Percentiles rank a stretch among this genome's conserved stretches.
phyloP scores from a whole-genome alignment of 2,113 vertebrate species.

The Monarcha castaneiventris region DNA sequence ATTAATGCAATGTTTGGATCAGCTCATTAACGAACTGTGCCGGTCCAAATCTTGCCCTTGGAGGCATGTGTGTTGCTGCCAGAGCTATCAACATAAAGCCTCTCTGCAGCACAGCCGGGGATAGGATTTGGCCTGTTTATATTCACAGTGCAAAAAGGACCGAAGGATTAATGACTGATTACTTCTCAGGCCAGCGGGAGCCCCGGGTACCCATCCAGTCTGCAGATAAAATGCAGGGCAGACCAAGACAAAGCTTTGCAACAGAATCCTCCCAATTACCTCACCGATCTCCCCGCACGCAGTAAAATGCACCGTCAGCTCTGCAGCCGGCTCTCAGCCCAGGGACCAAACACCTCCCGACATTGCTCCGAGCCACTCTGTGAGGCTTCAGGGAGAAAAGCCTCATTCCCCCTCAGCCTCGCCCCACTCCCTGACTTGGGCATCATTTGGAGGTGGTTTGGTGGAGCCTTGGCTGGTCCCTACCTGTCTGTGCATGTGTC shows the following conservation, averaged over 20 bases:
- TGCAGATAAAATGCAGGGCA: constrained; percentile 36
- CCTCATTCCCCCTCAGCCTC: fast-evolving
- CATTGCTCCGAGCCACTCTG: fast-evolving
- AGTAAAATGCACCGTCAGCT: constrained; percentile 49
- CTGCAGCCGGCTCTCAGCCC: background rate
- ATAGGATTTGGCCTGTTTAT: constrained; percentile 56
- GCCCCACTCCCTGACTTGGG: background rate
- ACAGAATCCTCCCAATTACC: constrained; percentile 57
- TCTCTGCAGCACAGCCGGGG: constrained; percentile 19
- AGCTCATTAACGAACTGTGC: constrained; percentile 37
- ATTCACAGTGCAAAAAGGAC: constrained; percentile 31
- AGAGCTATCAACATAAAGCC: constrained; percentile 29
- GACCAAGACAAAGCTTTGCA: constrained; percentile 58
- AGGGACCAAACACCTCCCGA: background rate
- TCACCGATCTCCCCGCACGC: constrained; percentile 4
- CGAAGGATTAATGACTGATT: constrained; percentile 51
- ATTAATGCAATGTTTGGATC: constrained; percentile 13
- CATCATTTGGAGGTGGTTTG: background rate
- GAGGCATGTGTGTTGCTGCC: constrained; percentile 3
- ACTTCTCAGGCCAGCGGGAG: constrained; percentile 6
- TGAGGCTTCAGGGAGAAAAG: background rate
- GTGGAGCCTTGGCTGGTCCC: constrained; percentile 12
- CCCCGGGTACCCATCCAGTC: constrained; percentile 37
- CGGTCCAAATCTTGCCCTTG: constrained; percentile 20
- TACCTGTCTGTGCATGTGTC: constrained; percentile 47